These are phyloP conservation scores for Megalops atlanticus DNA, from an alignment of 2,113 vertebrate genomes.

Conservation along the genomic window DNA sequence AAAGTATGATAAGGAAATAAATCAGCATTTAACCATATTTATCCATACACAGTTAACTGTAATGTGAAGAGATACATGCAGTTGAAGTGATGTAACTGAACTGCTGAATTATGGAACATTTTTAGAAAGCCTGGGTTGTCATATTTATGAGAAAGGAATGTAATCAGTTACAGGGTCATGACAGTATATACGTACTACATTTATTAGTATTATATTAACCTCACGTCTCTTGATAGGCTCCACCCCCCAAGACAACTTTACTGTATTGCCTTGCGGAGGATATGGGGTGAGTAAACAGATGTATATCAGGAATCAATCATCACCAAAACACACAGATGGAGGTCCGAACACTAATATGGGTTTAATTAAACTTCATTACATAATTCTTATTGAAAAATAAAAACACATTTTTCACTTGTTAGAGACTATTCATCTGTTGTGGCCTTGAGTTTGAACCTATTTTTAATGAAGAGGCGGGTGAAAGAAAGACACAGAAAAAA, in stretches of 20 bases:
- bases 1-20: too few relatives aligned
- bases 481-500: neutral
- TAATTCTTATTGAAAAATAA: neutral
- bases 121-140: too few relatives aligned
- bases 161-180: too few relatives aligned
- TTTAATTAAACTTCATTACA: neutral
- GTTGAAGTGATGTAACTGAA: too few relatives aligned
- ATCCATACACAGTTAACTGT: too few relatives aligned
- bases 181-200: neutral
- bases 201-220: neutral
- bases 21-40: too few relatives aligned
- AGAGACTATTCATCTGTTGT: neutral
- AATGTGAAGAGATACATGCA: too few relatives aligned
- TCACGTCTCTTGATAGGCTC: slow-evolving; percentile 51
- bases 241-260: slow-evolving; percentile 70
- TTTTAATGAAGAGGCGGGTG: neutral
- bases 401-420: neutral
- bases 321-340: neutral
- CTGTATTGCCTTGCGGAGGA: slow-evolving; percentile 76
- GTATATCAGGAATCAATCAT: neutral
- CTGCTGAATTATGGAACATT: too few relatives aligned
- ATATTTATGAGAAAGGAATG: too few relatives aligned
- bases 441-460: neutral
- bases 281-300: slow-evolving; percentile 63
- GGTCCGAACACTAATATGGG: neutral